phyloP scores from a whole-genome alignment of 2,888 invertebrate genomes.

The Pilophorus perplexus region DNA sequence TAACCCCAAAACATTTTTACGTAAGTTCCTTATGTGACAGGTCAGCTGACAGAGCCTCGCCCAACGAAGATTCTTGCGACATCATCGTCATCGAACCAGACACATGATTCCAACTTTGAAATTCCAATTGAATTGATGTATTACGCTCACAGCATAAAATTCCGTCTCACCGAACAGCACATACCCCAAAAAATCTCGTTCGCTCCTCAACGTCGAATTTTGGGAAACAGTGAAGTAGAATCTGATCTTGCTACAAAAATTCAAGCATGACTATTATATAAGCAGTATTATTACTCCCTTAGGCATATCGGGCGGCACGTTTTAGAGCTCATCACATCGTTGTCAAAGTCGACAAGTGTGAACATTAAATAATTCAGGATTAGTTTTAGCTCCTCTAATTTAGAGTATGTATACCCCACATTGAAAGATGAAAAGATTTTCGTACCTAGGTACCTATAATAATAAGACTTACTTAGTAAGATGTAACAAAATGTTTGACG shows the following conservation, averaged over 20 bases:
- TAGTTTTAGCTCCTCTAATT: no score
- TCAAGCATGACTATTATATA: not conserved
- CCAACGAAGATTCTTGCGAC: conserved; percentile 14
- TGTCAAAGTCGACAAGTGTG: not conserved
- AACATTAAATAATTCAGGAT: not conserved
- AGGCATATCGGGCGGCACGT: no score
- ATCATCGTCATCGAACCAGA: conserved; percentile 35
- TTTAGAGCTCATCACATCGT: no score
- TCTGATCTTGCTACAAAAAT: not conserved
- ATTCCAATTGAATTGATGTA: not conserved
- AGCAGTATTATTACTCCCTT: not conserved
- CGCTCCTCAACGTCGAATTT: not conserved
- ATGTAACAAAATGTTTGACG: no score
- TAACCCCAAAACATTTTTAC: no score
- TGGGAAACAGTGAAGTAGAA: no score
- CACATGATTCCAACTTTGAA: conserved; percentile 8
- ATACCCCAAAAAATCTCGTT: not conserved
- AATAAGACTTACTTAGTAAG: no score
- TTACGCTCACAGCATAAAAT: not conserved
- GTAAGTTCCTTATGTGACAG: not conserved
- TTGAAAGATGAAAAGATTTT: no score
- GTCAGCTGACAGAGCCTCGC: conserved; percentile 26
- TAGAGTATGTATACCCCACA: no score
- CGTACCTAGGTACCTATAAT: no score
- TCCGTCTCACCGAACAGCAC: not conserved